Conservation (phyloP, 2,113 vertebrate species). For the Cyphomyrus discorhynchus region DNA sequence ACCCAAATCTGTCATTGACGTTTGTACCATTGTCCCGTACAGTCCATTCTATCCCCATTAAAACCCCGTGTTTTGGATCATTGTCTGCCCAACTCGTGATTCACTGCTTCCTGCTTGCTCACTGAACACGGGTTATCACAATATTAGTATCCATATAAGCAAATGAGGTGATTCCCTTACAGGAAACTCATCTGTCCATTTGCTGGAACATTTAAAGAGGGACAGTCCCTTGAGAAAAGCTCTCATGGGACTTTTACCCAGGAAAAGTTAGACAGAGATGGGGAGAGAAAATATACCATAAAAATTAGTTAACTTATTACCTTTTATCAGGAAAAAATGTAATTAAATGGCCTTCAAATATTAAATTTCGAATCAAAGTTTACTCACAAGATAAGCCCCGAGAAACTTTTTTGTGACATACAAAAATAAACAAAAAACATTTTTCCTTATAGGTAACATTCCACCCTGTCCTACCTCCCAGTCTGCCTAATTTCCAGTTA, state of each 20-base stretch:
- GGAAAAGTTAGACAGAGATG: neutral
- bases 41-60: too few species aligned
- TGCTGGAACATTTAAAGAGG: neutral
- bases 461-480: neutral
- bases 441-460: neutral
- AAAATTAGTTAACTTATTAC: neutral
- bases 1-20: too few species aligned
- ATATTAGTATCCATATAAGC: neutral
- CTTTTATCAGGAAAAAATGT: neutral
- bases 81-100: too few species aligned
- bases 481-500: neutral
- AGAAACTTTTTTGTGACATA: neutral
- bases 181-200: neutral
- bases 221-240: neutral
- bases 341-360: neutral
- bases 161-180: neutral
- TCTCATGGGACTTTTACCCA: neutral
- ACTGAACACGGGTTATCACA: too few species aligned
- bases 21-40: too few species aligned
- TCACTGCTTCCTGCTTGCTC: too few species aligned
- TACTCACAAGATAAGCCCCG: neutral
- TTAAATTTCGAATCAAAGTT: neutral
- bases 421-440: neutral
- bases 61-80: too few species aligned
- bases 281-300: neutral